Evolutionary conservation across 2,888 invertebrate species (phyloP).

Genomic region (Microplitis manilae): DNA sequence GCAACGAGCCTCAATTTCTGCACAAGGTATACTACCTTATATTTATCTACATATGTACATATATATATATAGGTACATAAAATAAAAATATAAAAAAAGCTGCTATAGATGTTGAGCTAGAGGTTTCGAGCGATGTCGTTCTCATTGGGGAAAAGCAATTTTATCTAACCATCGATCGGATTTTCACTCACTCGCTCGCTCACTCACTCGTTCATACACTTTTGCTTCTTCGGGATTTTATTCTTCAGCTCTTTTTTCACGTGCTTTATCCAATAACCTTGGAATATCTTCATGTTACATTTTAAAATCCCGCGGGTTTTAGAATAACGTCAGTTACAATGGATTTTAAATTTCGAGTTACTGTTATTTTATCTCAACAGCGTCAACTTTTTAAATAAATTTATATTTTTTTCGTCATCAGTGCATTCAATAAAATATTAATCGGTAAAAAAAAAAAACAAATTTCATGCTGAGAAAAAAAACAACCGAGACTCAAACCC

Average conservation of each 20-base stretch:
- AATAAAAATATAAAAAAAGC: too few relatives aligned
- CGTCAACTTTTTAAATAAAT: background rate
- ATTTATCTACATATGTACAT: background rate
- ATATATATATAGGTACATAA: background rate
- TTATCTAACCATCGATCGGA: constrained; percentile 32
- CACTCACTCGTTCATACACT: background rate
- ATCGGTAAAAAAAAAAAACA: too few relatives aligned
- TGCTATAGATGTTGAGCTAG: background rate
- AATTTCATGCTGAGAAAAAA: too few relatives aligned
- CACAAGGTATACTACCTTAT: constrained; percentile 56
- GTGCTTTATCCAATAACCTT: constrained; percentile 21
- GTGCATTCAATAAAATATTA: background rate
- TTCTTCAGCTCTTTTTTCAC: background rate
- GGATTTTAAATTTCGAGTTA: background rate
- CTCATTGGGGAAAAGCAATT: constrained; percentile 28
- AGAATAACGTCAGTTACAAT: background rate
- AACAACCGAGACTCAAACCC: too few relatives aligned
- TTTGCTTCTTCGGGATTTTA: background rate
- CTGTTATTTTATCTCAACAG: background rate
- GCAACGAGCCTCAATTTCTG: constrained; percentile 65
- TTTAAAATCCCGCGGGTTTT: constrained; percentile 2
- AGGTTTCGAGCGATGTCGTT: background rate
- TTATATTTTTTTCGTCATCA: background rate
- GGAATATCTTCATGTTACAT: constrained; percentile 9
- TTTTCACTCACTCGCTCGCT: background rate